Evolutionary conservation across 2,888 invertebrate species (phyloP), one percentile per base, ranked within the genome.

Genomic region (Chaitophorus viminalis): DNA sequence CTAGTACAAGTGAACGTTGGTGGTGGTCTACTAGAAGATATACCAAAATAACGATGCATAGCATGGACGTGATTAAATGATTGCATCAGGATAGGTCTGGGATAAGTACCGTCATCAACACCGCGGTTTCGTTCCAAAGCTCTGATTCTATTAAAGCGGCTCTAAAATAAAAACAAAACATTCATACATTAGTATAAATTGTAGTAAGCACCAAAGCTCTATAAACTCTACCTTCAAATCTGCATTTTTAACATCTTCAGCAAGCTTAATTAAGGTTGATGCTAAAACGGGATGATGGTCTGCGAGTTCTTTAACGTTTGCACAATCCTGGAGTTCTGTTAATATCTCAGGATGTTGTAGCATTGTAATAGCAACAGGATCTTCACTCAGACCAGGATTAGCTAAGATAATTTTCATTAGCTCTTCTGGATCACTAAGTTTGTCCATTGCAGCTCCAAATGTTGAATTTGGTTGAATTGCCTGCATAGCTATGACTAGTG

Each of bases 311-410:
- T 89, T 89, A 1, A 89, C 84, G 17, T 36, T 25, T n/a, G 54
- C 52, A 14, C 46, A 29, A 77, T 89, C 89, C 29, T 31, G 79
- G 1, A 89, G 25, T 79, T 89, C 89, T 0, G 60, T 65, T n/a
- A 89, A 76, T 29, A 89, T 21, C 74, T 89, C 89, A 54, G 89
- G 70, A 88, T 89, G 89, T 39, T 84, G 89, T 36, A 89, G 21
- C 65, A 89, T 46, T n/a, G 88, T 84, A n/a, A 89, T 5, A 8
- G 88, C 89, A 33, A 87, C 31, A 5, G 88, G 86, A 87, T 89
- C 89, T 54, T 82, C 68, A 25, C 31, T 33, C 17, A 89, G 31
- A 18, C 74, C 68, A 5, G 89, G 89, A 75, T 36, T 77, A 25
- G 72, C 65, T 5, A 60, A 21, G 18, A 89, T 82, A 1, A 89